Evolutionary conservation across 2,888 invertebrate genomes (phyloP).

Genomic region (Eupithecia centaureata): DNA sequence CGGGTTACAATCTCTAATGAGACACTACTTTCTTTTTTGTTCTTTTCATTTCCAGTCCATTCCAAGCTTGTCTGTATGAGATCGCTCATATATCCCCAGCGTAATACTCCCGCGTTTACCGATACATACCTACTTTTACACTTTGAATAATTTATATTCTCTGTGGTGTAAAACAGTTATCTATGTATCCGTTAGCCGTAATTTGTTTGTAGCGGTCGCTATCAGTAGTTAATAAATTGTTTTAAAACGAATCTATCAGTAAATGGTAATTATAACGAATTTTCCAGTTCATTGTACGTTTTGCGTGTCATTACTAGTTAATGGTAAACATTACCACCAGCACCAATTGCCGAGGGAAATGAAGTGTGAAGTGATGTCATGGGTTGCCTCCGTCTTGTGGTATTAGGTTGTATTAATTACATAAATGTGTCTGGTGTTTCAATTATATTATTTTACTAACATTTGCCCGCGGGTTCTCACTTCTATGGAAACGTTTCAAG

Average conservation of each 20-base stretch:
- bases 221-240: not conserved
- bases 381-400: too few species aligned
- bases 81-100: not conserved
- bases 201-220: not conserved
- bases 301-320: not conserved
- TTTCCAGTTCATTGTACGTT: not conserved
- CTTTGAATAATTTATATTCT: not conserved
- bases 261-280: not conserved
- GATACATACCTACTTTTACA: not conserved
- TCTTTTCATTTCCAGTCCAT: not conserved
- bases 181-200: not conserved
- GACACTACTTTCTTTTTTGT: not conserved
- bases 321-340: not conserved
- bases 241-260: not conserved
- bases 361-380: not conserved
- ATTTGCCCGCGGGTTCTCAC: too few species aligned
- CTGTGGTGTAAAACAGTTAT: not conserved
- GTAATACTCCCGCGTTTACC: not conserved
- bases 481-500: too few species aligned
- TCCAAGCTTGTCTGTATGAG: not conserved
- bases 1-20: too few species aligned
- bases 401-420: too few species aligned
- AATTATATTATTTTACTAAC: too few species aligned
- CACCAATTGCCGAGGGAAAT: constrained; percentile 4
- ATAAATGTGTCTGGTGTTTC: too few species aligned